A percentile compares a stretch with the other conserved stretches of the same genome.
Conservation (phyloP, 92 coral and sea anemone genomes). For the Umimayanthus chanpuru region DNA sequence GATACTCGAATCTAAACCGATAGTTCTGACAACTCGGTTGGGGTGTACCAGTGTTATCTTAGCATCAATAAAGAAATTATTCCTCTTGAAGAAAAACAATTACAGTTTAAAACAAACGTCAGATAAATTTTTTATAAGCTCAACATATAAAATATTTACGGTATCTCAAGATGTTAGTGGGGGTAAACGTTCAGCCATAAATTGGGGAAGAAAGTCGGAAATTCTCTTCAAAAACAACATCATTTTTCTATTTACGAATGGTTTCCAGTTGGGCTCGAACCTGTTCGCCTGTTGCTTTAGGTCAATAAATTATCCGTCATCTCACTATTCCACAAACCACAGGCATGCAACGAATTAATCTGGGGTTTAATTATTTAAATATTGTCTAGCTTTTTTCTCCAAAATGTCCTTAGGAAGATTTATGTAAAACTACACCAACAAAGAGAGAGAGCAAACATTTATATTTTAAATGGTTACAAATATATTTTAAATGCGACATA, state of each 20-base stretch:
- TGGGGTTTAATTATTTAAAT: background rate
- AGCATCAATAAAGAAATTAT: background rate
- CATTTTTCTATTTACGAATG: no score
- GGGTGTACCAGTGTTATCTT: no score
- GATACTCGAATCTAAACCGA: no score
- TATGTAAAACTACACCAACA: no score
- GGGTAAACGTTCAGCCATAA: no score
- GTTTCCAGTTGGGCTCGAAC: background rate
- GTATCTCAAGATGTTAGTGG: background rate
- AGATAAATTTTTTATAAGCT: background rate
- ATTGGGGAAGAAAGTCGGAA: no score
- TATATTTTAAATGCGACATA: no score
- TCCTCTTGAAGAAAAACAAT: background rate
- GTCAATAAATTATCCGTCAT: background rate
- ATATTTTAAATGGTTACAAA: no score
- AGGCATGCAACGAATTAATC: background rate
- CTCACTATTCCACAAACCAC: background rate
- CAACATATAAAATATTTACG: background rate
- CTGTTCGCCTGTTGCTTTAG: background rate
- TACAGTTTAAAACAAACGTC: background rate
- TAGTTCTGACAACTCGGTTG: no score
- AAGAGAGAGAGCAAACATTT: background rate
- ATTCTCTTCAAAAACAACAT: background rate
- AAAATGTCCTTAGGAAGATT: background rate
- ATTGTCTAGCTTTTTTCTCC: background rate